Percentiles rank a stretch among this genome's conserved stretches.
phyloP scores from a whole-genome alignment of 2,797 vertebrate species.

The Phataginus tetradactyla region DNA sequence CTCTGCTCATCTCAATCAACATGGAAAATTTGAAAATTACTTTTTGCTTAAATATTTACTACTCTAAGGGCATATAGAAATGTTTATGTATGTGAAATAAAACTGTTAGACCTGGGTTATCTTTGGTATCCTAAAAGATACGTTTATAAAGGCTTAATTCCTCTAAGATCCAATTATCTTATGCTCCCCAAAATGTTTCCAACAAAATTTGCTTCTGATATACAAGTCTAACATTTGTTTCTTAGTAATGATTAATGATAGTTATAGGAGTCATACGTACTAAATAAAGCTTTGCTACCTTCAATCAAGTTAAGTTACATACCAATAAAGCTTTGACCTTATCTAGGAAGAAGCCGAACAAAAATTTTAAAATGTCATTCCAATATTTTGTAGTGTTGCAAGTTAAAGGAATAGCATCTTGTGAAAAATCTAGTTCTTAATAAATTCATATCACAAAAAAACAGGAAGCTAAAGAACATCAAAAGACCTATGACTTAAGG shows the following conservation, averaged over 20 bases:
- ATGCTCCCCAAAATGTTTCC: not conserved
- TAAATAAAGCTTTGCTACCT: slow-evolving; percentile 37
- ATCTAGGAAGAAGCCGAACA: not conserved
- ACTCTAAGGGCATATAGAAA: not conserved
- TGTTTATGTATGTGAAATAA: not conserved
- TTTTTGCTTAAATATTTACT: not conserved
- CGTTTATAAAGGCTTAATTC: slow-evolving; percentile 25
- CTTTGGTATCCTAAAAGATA: not conserved
- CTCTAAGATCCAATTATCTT: not conserved
- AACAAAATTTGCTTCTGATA: slow-evolving; percentile 14
- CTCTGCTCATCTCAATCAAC: not conserved
- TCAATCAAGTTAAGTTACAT: not conserved
- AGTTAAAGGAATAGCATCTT: slow-evolving; percentile 9
- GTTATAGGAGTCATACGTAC: not conserved
- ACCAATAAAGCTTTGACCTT: slow-evolving; percentile 37
- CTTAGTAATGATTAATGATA: not conserved
- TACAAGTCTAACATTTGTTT: not conserved
- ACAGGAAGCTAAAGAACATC: not conserved
- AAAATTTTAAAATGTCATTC: slow-evolving; percentile 56
- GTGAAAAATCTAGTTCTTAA: slow-evolving; percentile 32
- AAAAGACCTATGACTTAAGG: not conserved
- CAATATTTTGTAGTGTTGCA: not conserved
- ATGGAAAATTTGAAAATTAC: not conserved
- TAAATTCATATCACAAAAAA: not conserved
- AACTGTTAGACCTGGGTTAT: not conserved